Base-by-base conservation (phyloP, 1,140 invertebrate genomes). In the Asobara japonica region DNA sequence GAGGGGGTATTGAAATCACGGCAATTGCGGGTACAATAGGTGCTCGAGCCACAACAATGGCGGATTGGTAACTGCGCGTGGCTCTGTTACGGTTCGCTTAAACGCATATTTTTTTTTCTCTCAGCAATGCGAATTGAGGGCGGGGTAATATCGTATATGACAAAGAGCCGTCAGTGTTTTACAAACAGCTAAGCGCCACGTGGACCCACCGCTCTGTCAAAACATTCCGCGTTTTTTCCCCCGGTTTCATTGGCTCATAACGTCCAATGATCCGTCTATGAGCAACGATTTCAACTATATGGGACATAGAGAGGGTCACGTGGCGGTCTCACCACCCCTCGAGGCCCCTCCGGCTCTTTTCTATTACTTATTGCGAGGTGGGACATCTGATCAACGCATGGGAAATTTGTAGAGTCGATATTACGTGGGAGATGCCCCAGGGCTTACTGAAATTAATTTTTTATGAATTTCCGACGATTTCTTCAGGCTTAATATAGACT, bases 131-230 rank as follows among this genome's bases (percentile, higher is more conserved):
- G 18, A 16, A 45, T 45, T 41, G 75, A 16, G 48, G 71, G 72
- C 68, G 73, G 81, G 77, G 84, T 85, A 85, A 84, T 84, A 84
- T 83, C 81, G 77, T 64, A n/a, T 69, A 62, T 73, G 79, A 85
- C 82, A 86, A 86, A 84, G 79, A 82, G 75, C 78, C 79, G 78
- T 77, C 77, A 80, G 83, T 86, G 85, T 86, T 86, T 86, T 86
- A 86, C 85, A 86, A 86, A 86, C 84, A 85, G 80, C 82, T 80
- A 76, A 72, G 62, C 74, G 84, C 79, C 85, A 86, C 85, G 85
- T 82, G 85, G 76, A 77, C 48, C 77, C 78, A 80, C 77, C 74
- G 71, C 82, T 79, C 79, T 86, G 84, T 86, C 84, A 86, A 86
- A 86, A 85, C 82, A 86, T 83, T 82, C 80, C 78, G 72, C n/a